Evolutionary conservation across 2,888 invertebrate species (phyloP).

Genomic region (Augochlorella aurata): DNA sequence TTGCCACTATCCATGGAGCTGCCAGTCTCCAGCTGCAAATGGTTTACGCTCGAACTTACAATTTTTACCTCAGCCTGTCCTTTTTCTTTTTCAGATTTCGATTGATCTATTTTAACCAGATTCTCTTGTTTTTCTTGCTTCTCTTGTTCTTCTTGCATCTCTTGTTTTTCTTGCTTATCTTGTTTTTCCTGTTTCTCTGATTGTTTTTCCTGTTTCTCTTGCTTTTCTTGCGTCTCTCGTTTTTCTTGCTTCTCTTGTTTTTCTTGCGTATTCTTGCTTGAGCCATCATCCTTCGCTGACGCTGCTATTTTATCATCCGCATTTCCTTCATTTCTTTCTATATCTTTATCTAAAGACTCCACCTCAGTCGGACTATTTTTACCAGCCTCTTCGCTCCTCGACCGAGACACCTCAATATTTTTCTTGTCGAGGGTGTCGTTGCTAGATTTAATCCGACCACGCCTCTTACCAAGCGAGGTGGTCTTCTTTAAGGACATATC

Average conservation of each 20-base stretch:
- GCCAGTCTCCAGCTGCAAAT: conserved; percentile 76
- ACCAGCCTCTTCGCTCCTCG: conserved; percentile 8
- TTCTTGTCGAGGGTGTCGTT: conserved; percentile 28
- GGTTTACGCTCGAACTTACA: conserved; percentile 40
- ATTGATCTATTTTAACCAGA: background rate
- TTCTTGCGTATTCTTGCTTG: background rate
- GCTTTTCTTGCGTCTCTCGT: conserved; percentile 7
- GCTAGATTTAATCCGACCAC: conserved; percentile 64
- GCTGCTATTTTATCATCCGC: background rate
- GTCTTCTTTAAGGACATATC: conserved; percentile 32
- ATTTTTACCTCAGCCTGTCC: background rate
- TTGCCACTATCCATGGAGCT: conserved; percentile 80
- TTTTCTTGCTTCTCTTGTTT: background rate
- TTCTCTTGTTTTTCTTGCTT: conserved; percentile 5
- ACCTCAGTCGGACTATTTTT: background rate
- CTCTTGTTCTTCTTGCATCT: conserved; percentile 3
- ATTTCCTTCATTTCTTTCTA: background rate
- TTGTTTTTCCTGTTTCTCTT: too few species aligned
- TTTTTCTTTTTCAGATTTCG: background rate
- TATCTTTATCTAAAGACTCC: background rate
- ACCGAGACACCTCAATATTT: background rate
- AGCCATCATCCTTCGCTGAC: background rate
- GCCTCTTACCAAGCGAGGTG: conserved; percentile 60
- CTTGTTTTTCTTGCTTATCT: background rate
- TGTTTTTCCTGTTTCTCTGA: too few species aligned